Base-by-base conservation (phyloP, 2,113 vertebrate genomes). In the Corynorhinus townsendii region DNA sequence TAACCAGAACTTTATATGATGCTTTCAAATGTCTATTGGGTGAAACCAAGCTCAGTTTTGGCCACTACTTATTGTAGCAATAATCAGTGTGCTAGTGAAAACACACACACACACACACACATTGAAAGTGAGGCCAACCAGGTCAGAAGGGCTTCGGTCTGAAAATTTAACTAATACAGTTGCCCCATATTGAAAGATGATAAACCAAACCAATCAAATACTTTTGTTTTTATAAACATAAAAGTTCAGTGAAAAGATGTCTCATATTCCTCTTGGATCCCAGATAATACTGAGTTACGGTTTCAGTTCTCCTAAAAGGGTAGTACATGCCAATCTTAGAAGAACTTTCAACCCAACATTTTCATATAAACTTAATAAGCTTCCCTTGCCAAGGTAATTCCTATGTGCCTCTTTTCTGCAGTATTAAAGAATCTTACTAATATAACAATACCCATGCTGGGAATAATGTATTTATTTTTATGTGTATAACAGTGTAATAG, bases 351-450 rank as follows among this genome's bases (percentile, higher is more conserved):
- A 81, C 11, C 11, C 49, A 80, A 2, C 71, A 45, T 89, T 93
- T 93, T 40, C 83, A 30, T 40, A 49, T 69, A 84, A 89, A 54
- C 14, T 81, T 77, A 89, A 64, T 81, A 68, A 64, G 26, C 26
- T 90, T 28, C 69, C 45, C 38, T 54, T 79, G 49, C 54, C 64
- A 87, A 92, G 47, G 24, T 38, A 86, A 83, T 80, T 90, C 47
- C 30, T 86, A 10, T 45, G 84, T 91, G 43, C 1, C 38, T 73
- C 59, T 77, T 87, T 87, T 20, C 72, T 68, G 11, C 26, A 59
- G 30, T 71, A 45, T 95, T 94, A 76, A 94, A 96, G 59, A 96
- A 35, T n/a, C 20, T 87, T 52, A 85, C 19, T 94, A 91, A 87
- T 43, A 69, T 56, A 95, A 82, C 33, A 83, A 59, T 52, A 45